A percentile compares a stretch with the other conserved stretches of the same genome.
Evolutionary conservation across 2,113 vertebrate genomes (phyloP).

Genomic region (Hiodon alosoides): DNA sequence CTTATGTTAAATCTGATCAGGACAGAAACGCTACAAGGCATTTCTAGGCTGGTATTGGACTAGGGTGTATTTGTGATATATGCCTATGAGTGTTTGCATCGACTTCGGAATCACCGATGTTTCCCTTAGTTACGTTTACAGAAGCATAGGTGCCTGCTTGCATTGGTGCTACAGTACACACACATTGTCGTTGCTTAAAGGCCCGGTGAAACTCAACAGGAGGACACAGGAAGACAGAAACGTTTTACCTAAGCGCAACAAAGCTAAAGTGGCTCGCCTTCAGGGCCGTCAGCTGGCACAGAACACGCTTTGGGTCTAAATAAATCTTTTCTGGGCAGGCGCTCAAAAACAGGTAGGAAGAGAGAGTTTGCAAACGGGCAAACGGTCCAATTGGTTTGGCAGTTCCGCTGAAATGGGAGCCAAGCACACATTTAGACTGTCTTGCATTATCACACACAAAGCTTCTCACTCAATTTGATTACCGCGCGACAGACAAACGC

Average conservation of each 20-base stretch:
- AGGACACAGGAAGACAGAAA: too few species aligned
- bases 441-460: background rate
- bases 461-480: background rate
- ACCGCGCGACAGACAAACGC: background rate
- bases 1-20: too few species aligned
- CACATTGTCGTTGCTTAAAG: too few species aligned
- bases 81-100: too few species aligned
- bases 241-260: background rate
- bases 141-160: too few species aligned
- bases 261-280: background rate
- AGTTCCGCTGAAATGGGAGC: background rate
- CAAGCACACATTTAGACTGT: background rate
- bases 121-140: too few species aligned
- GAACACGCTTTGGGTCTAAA: background rate
- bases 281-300: background rate
- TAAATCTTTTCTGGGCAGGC: background rate
- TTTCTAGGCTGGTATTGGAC: too few species aligned
- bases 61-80: too few species aligned
- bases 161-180: too few species aligned
- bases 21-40: too few species aligned
- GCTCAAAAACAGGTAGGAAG: background rate
- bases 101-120: too few species aligned
- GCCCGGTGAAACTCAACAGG: too few species aligned
- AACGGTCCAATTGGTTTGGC: background rate
- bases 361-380: background rate